A percentile compares a stretch with the other conserved stretches of the same genome.
phyloP scores from a whole-genome alignment of 2,113 vertebrate species.

The Balaeniceps rex region DNA sequence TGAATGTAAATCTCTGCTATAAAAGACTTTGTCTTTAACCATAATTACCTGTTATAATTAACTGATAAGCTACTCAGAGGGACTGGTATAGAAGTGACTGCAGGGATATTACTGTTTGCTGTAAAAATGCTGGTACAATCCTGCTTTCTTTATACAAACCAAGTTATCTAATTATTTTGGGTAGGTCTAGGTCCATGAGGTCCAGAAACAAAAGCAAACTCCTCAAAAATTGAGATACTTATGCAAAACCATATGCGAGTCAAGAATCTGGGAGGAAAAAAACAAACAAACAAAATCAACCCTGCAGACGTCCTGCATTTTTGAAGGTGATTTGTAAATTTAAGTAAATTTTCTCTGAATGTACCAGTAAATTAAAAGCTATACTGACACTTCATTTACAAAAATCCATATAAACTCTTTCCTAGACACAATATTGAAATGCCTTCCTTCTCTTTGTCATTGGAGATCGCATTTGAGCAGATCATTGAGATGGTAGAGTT shows the following conservation, averaged over 20 bases:
- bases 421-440: not conserved
- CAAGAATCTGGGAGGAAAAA: not conserved
- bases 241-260: not conserved
- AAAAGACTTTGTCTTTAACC: not conserved
- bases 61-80: not conserved
- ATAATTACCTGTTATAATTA: conserved; percentile 5
- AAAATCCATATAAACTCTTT: not conserved
- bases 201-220: not conserved
- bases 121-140: not conserved
- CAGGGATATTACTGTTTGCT: not conserved
- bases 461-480: not conserved
- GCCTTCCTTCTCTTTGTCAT: not conserved
- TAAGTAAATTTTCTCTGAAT: not conserved
- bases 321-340: not conserved
- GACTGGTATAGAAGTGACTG: not conserved
- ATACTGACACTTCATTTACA: not conserved
- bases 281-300: too few species aligned
- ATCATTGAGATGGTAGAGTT: not conserved
- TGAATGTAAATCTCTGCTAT: not conserved
- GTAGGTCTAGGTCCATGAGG: not conserved
- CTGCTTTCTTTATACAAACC: not conserved
- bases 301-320: not conserved
- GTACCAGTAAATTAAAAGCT: not conserved
- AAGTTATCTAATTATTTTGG: not conserved
- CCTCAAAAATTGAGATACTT: not conserved